Conservation (phyloP, 1,140 invertebrate genomes). For the Drosophila lowei region DNA sequence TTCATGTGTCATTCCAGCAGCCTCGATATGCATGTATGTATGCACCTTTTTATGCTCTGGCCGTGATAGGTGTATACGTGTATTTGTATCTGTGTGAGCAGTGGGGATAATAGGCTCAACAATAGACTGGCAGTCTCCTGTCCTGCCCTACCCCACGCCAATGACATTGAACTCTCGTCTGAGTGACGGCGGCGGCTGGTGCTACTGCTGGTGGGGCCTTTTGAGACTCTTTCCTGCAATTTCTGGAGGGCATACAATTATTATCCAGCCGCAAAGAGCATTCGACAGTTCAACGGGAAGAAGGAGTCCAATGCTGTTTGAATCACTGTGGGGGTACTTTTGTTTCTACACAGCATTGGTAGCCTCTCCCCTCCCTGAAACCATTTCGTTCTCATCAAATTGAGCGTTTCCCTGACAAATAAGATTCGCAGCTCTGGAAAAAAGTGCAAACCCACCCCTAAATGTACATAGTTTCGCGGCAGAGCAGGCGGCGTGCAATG, state of each 20-base stretch:
- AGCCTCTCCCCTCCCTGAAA: conserved; percentile 1
- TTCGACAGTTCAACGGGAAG: conserved; percentile 10
- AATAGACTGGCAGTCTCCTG: conserved; percentile 38
- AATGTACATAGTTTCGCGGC: conserved; percentile 29
- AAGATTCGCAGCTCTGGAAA: conserved; percentile 11
- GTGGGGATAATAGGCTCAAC: conserved; percentile 21
- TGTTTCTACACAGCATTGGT: too few relatives aligned
- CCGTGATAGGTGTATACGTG: too few relatives aligned
- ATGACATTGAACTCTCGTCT: conserved; percentile 45
- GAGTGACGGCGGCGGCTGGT: conserved; percentile 1
- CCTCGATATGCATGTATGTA: conserved; percentile 34
- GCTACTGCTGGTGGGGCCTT: not conserved
- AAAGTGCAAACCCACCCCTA: conserved; percentile 53
- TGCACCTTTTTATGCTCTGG: not conserved
- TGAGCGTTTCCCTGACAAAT: conserved; percentile 5
- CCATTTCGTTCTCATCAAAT: conserved; percentile 5
- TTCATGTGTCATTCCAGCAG: conserved; percentile 51
- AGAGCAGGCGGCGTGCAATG: conserved; percentile 55
- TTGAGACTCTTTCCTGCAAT: conserved; percentile 12
- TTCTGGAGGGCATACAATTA: conserved; percentile 18
- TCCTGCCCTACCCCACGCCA: conserved; percentile 42
- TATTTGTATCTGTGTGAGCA: conserved; percentile 4
- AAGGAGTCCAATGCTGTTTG: too few relatives aligned
- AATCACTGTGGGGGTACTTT: not conserved
- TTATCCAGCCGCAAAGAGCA: not conserved